Conservation (phyloP, 2,113 vertebrate genomes). For the Leptosomus discolor region DNA sequence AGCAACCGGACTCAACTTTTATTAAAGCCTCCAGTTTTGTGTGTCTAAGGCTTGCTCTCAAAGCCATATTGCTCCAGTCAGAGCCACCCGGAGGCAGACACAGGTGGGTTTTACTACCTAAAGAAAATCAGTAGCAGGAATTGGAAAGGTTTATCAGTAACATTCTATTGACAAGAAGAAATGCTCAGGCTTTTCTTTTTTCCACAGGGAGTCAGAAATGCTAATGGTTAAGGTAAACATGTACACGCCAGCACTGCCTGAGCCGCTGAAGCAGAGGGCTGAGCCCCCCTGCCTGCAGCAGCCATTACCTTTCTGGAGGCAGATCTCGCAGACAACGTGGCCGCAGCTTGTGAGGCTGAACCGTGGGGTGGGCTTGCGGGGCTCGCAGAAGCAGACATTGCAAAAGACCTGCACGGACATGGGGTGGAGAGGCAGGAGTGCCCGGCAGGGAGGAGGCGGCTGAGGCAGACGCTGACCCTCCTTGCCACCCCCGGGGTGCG, state of each 20-base stretch:
- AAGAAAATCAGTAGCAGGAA: neutral
- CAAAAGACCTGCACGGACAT: slow-evolving; percentile 83
- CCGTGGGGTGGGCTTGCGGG: slow-evolving; percentile 37
- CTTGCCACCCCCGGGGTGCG: accelerated
- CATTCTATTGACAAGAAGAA: neutral
- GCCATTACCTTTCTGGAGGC: slow-evolving; percentile 82
- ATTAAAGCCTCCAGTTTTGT: neutral
- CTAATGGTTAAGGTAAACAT: accelerated
- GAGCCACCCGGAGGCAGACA: neutral
- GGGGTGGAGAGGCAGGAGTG: accelerated
- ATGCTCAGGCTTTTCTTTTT: neutral
- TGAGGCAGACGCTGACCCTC: accelerated
- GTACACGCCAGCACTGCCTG: accelerated
- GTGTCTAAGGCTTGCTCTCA: neutral
- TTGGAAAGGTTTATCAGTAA: neutral
- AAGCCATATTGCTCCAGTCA: neutral
- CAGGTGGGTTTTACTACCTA: neutral
- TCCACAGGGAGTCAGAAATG: neutral
- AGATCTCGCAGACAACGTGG: slow-evolving; percentile 84
- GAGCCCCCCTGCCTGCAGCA: neutral
- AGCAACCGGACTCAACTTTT: neutral
- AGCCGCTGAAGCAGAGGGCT: neutral
- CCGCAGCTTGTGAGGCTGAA: slow-evolving; percentile 86
- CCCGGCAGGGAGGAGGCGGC: accelerated
- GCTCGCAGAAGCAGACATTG: slow-evolving; percentile 82